Evolutionary conservation across 2,888 invertebrate species (phyloP).

Genomic region (Incurvaria masculella): DNA sequence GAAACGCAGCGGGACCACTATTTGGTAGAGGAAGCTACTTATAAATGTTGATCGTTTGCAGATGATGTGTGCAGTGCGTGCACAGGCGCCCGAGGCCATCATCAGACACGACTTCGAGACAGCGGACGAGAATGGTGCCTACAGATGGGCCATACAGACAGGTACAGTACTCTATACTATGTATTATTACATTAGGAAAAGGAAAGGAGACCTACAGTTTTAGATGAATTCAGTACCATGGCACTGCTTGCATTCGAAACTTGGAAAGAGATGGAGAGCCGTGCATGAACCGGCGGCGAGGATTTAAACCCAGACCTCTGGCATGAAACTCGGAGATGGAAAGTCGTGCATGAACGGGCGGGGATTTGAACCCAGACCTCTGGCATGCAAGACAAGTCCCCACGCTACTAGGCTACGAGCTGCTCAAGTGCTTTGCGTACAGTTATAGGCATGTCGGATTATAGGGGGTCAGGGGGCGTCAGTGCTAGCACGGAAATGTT

Average conservation of each 20-base stretch:
- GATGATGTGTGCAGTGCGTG: too few species aligned
- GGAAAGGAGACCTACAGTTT: too few species aligned
- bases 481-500: too few species aligned
- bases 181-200: neutral
- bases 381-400: too few species aligned
- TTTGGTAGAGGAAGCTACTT: too few species aligned
- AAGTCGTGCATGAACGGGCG: neutral
- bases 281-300: neutral
- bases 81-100: constrained; percentile 20
- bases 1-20: too few species aligned
- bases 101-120: constrained; percentile 34
- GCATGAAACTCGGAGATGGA: neutral
- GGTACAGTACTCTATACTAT: constrained; percentile 19
- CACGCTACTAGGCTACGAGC: too few species aligned
- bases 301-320: too few species aligned
- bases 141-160: constrained; percentile 37
- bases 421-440: neutral
- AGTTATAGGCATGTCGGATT: too few species aligned
- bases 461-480: too few species aligned
- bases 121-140: constrained; percentile 31
- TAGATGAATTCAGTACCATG: neutral
- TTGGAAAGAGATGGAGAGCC: neutral
- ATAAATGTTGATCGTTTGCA: too few species aligned
- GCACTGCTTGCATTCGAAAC: neutral
- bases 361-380: too few species aligned